phyloP scores from a whole-genome alignment of 2,797 vertebrate genomes.

The Iguana delicatissima region DNA sequence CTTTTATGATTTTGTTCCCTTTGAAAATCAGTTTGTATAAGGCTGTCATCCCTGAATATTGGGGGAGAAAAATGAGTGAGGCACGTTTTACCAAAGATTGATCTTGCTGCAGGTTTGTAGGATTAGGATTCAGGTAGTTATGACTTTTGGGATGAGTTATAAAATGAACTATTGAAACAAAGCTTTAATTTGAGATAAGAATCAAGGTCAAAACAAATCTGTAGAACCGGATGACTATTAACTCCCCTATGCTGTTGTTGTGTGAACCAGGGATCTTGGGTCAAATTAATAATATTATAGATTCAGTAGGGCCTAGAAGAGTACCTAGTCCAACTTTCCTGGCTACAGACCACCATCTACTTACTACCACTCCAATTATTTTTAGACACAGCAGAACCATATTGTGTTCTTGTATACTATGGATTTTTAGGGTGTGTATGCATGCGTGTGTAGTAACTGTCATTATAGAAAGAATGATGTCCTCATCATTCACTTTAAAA shows the following conservation, averaged over 20 bases:
- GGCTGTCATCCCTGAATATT: constrained; percentile 17
- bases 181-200: background rate
- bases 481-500: too few relatives aligned
- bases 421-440: background rate
- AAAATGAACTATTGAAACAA: background rate
- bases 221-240: background rate
- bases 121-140: background rate
- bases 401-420: background rate
- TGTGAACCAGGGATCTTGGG: background rate
- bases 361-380: background rate
- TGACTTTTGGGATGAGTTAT: background rate
- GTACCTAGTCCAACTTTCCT: background rate
- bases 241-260: background rate
- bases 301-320: background rate
- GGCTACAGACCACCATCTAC: background rate
- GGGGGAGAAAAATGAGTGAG: constrained; percentile 18
- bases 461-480: background rate
- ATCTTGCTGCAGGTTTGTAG: constrained; percentile 1
- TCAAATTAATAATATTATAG: background rate
- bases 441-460: background rate
- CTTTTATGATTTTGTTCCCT: constrained; percentile 45
- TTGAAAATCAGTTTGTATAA: constrained; percentile 46
- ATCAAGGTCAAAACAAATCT: background rate
- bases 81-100: background rate
- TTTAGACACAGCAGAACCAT: background rate